Conservation (phyloP, 2,888 invertebrate genomes). For the Pheosia gnoma region DNA sequence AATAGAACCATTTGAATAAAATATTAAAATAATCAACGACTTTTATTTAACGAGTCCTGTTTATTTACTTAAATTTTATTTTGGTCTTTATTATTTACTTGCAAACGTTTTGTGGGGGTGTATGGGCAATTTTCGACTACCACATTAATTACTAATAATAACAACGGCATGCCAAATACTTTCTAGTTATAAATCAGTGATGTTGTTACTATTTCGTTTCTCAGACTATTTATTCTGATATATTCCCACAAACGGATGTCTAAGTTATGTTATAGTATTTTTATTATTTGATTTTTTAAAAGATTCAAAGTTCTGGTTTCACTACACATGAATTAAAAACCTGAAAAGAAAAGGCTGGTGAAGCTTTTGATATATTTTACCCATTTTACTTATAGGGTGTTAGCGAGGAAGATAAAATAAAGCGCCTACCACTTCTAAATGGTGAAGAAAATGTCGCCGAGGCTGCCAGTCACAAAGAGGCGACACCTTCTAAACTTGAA, state of each 20-base stretch:
- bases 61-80: slow-evolving; percentile 68
- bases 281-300: slow-evolving; percentile 43
- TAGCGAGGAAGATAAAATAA: slow-evolving; percentile 67
- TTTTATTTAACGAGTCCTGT: slow-evolving; percentile 79
- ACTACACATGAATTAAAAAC: slow-evolving; percentile 27
- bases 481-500: slow-evolving; percentile 69
- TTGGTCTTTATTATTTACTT: slow-evolving; percentile 64
- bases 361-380: slow-evolving; percentile 39
- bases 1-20: slow-evolving; percentile 75
- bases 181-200: slow-evolving; percentile 10
- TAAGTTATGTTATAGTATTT: slow-evolving; percentile 47
- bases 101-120: slow-evolving; percentile 81
- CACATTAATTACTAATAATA: slow-evolving; percentile 14
- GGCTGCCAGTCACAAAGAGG: slow-evolving; percentile 68
- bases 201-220: slow-evolving; percentile 33
- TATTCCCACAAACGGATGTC: slow-evolving; percentile 80
- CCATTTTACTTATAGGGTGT: slow-evolving; percentile 67
- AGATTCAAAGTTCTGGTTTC: slow-evolving; percentile 9
- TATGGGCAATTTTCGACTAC: slow-evolving; percentile 74
- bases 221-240: slow-evolving; percentile 60
- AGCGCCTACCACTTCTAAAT: slow-evolving; percentile 67
- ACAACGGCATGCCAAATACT: slow-evolving; percentile 2
- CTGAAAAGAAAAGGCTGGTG: slow-evolving; percentile 13
- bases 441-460: slow-evolving; percentile 76
- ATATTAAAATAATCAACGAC: slow-evolving; percentile 69